A percentile compares a stretch with the other conserved stretches of the same genome.
These are phyloP conservation scores for Agapornis canus DNA, from an alignment of 2,797 vertebrate species.

Conservation along the genomic window DNA sequence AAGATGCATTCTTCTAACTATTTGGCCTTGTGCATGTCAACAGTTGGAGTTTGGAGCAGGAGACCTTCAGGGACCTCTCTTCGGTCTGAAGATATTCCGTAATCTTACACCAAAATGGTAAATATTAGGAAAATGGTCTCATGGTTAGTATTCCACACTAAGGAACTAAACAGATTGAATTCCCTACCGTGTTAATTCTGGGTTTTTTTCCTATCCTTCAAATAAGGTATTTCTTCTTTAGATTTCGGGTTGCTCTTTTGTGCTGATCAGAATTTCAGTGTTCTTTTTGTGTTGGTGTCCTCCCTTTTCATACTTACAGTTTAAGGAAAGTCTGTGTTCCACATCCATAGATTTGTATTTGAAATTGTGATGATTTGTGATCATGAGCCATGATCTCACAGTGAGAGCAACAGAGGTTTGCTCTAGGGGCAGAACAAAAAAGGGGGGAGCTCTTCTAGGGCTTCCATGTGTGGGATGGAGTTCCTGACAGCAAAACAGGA, in stretches of 20 bases:
- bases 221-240: neutral
- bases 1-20: neutral
- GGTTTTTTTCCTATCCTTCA: neutral
- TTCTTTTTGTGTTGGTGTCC: neutral
- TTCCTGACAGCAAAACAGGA: neutral
- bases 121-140: conserved; percentile 10
- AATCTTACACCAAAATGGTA: conserved; percentile 94
- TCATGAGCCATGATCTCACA: neutral
- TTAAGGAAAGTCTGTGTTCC: neutral
- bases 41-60: conserved; percentile 96
- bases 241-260: neutral
- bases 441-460: neutral
- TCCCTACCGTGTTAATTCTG: neutral
- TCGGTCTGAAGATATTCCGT: conserved; percentile 94
- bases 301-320: neutral
- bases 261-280: neutral
- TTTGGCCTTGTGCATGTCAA: neutral
- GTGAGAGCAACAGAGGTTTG: neutral
- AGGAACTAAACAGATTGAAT: neutral
- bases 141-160: neutral
- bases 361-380: neutral
- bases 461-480: neutral
- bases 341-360: neutral
- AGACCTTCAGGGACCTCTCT: conserved; percentile 92
- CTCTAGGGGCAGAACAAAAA: neutral